phyloP scores from a whole-genome alignment of 2,888 invertebrate genomes.

The Melinaea menophilus region DNA sequence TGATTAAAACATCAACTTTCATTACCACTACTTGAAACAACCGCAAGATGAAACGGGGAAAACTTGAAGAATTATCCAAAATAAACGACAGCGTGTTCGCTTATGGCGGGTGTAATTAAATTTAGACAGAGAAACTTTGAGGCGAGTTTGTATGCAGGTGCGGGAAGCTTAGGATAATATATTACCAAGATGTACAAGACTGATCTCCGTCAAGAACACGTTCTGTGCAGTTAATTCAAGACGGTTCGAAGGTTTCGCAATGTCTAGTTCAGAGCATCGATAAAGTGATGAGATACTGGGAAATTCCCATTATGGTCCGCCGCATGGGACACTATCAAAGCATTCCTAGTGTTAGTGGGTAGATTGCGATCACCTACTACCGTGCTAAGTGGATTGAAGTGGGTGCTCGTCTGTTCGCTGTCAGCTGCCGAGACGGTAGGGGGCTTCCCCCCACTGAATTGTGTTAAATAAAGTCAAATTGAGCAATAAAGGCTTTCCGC shows the following conservation, averaged over 20 bases:
- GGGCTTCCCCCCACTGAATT: slow-evolving; percentile 49
- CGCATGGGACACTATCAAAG: slow-evolving; percentile 47
- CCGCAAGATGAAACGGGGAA: slow-evolving; percentile 24
- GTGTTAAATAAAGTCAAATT: slow-evolving; percentile 78
- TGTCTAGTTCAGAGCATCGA: slow-evolving; percentile 23
- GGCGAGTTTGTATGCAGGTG: slow-evolving; percentile 49
- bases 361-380: slow-evolving; percentile 66
- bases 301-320: slow-evolving; percentile 39
- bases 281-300: slow-evolving; percentile 31
- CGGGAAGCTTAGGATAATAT: slow-evolving; percentile 39
- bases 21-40: not conserved
- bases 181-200: slow-evolving; percentile 33
- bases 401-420: slow-evolving; percentile 75
- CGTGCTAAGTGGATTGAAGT: slow-evolving; percentile 75
- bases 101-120: slow-evolving; percentile 52
- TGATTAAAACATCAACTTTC: slow-evolving; percentile 21
- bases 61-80: slow-evolving; percentile 58
- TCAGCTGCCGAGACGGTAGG: slow-evolving; percentile 53
- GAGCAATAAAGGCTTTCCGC: slow-evolving; percentile 75
- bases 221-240: slow-evolving; percentile 7
- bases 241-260: slow-evolving; percentile 24
- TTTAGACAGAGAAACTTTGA: slow-evolving; percentile 49
- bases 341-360: slow-evolving; percentile 45
- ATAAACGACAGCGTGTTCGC: slow-evolving; percentile 42
- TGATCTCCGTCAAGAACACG: slow-evolving; percentile 7